Conservation (phyloP, 2,888 invertebrate species). For the Elgonia sp. region DNA sequence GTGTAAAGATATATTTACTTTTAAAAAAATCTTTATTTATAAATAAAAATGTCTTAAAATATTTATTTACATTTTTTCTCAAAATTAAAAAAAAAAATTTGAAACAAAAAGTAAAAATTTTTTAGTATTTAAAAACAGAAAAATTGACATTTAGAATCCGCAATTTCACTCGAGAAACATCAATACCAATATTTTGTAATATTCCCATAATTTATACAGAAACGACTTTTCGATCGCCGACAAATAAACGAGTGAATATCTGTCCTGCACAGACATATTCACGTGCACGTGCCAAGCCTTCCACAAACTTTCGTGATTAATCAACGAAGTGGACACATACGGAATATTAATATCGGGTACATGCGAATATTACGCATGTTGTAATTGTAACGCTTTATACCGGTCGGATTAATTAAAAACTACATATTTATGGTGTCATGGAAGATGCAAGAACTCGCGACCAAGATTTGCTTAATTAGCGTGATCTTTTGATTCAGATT, state of each 20-base stretch:
- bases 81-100: too few relatives aligned
- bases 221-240: slow-evolving; percentile 66
- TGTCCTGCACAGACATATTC: slow-evolving; percentile 62
- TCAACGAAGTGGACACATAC: slow-evolving; percentile 72
- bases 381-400: slow-evolving; percentile 66
- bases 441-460: slow-evolving; percentile 4
- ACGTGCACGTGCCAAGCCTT: slow-evolving; percentile 70
- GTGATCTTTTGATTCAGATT: slow-evolving; percentile 52
- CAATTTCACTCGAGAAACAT: too few relatives aligned
- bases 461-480: slow-evolving; percentile 43
- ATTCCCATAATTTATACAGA: slow-evolving; percentile 35
- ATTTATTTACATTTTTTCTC: too few relatives aligned
- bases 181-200: neutral
- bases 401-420: slow-evolving; percentile 71
- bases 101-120: too few relatives aligned
- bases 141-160: neutral
- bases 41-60: too few relatives aligned
- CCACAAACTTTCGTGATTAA: slow-evolving; percentile 74
- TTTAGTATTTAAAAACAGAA: neutral
- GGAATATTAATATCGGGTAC: slow-evolving; percentile 72
- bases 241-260: slow-evolving; percentile 66
- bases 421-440: slow-evolving; percentile 65
- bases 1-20: too few relatives aligned
- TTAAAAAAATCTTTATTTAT: too few relatives aligned
- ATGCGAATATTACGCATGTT: slow-evolving; percentile 61